Percentiles rank a stretch among this genome's conserved stretches.
phyloP scores from a whole-genome alignment of 2,797 vertebrate species.

The Anguilla marmorata region DNA sequence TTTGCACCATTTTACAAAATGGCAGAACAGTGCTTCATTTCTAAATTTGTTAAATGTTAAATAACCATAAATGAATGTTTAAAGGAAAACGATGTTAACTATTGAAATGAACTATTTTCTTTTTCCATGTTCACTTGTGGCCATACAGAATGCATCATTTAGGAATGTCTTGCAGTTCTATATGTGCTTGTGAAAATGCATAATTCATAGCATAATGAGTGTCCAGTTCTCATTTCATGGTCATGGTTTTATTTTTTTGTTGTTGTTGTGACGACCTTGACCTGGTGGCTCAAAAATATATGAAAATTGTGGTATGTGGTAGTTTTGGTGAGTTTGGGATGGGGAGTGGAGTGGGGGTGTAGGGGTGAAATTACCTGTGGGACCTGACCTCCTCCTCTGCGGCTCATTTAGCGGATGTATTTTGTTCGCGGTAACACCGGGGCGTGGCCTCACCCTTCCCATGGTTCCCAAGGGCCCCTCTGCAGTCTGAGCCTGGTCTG shows the following conservation, averaged over 20 bases:
- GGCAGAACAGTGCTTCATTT: neutral
- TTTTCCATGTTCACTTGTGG: neutral
- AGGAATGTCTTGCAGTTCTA: neutral
- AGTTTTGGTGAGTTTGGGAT: neutral
- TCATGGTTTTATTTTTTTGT: neutral
- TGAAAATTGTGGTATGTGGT: neutral
- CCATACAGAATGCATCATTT: neutral
- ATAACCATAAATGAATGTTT: neutral
- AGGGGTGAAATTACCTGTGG: conserved; percentile 75
- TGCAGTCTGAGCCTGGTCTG: conserved; percentile 69
- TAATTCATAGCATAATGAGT: neutral
- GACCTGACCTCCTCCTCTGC: conserved; percentile 67
- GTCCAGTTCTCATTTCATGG: neutral
- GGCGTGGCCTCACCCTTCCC: conserved; percentile 73
- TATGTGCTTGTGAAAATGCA: neutral
- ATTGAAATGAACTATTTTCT: neutral
- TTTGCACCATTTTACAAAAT: neutral
- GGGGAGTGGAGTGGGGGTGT: neutral
- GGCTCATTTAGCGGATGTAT: conserved; percentile 85
- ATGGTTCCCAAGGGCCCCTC: conserved; percentile 79
- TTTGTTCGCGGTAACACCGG: conserved; percentile 84
- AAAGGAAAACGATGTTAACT: neutral
- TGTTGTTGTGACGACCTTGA: neutral
- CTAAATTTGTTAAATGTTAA: neutral
- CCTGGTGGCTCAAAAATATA: neutral